A percentile compares a stretch with the other conserved stretches of the same genome.
These are phyloP conservation scores for Carduelis carduelis DNA, from an alignment of 2,797 vertebrate genomes.

Conservation along the genomic window DNA sequence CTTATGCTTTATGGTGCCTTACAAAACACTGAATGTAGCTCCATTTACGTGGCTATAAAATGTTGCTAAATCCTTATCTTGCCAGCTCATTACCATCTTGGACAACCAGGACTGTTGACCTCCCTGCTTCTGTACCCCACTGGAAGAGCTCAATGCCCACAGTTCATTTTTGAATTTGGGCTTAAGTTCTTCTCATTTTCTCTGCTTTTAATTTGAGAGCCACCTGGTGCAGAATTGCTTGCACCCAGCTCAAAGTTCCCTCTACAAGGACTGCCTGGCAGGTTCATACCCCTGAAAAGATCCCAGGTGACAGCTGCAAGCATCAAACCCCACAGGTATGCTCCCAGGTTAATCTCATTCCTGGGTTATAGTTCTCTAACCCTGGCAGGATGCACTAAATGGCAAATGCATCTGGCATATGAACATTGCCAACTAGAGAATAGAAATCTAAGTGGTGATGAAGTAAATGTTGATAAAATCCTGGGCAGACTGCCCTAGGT, in stretches of 20 bases:
- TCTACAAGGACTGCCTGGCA: background rate
- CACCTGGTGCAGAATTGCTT: background rate
- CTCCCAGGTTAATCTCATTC: background rate
- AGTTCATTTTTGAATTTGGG: background rate
- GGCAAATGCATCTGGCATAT: background rate
- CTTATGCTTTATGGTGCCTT: background rate
- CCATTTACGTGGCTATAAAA: background rate
- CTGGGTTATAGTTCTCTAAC: background rate
- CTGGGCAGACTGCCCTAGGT: background rate
- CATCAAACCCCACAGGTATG: background rate
- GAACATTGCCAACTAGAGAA: background rate
- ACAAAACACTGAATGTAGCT: background rate
- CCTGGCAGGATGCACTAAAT: background rate
- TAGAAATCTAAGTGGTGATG: background rate
- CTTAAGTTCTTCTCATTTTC: background rate
- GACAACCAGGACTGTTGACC: background rate
- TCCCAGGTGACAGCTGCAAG: background rate
- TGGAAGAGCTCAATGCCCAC: background rate
- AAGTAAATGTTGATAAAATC: background rate
- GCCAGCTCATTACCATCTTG: background rate
- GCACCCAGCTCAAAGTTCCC: background rate
- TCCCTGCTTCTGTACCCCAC: background rate
- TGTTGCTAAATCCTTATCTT: background rate
- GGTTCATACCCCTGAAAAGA: background rate
- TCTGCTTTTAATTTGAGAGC: background rate